Percentiles rank a stretch among this genome's conserved stretches.
Evolutionary conservation across 2,888 invertebrate genomes (phyloP).

Genomic region (Drosophila borealis): DNA sequence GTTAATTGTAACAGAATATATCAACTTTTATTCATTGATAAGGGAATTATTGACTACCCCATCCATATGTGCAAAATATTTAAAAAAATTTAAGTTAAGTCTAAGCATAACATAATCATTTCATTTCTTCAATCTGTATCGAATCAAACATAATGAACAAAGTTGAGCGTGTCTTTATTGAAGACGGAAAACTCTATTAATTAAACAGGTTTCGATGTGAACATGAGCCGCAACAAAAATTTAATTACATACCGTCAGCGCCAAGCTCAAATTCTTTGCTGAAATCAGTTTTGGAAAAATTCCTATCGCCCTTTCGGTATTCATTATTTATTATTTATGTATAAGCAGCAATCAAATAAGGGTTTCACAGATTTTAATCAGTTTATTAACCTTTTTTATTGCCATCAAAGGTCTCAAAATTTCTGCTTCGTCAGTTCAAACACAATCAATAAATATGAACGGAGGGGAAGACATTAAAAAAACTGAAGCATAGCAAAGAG

Average conservation of each 20-base stretch:
- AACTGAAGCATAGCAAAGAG: neutral
- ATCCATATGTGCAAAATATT: no score
- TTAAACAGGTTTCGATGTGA: slow-evolving; percentile 17
- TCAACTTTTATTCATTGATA: no score
- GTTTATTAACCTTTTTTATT: slow-evolving; percentile 1
- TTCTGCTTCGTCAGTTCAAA: neutral
- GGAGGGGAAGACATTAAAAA: neutral
- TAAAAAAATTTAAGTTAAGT: neutral
- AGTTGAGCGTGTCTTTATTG: slow-evolving; percentile 10
- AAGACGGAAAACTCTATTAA: neutral
- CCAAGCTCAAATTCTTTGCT: slow-evolving; percentile 2
- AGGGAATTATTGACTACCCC: no score
- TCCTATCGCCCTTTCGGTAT: neutral
- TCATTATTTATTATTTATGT: slow-evolving; percentile 4
- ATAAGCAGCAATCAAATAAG: slow-evolving; percentile 1
- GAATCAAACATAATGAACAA: slow-evolving; percentile 16
- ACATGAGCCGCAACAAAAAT: neutral
- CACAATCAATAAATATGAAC: neutral
- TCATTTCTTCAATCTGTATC: neutral
- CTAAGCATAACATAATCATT: neutral
- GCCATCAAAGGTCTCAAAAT: neutral
- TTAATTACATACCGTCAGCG: slow-evolving; percentile 6
- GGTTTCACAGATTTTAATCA: neutral
- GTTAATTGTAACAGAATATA: no score
- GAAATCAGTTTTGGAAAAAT: slow-evolving; percentile 3